phyloP scores from a whole-genome alignment of 2,888 invertebrate species.

The Hedya salicella region DNA sequence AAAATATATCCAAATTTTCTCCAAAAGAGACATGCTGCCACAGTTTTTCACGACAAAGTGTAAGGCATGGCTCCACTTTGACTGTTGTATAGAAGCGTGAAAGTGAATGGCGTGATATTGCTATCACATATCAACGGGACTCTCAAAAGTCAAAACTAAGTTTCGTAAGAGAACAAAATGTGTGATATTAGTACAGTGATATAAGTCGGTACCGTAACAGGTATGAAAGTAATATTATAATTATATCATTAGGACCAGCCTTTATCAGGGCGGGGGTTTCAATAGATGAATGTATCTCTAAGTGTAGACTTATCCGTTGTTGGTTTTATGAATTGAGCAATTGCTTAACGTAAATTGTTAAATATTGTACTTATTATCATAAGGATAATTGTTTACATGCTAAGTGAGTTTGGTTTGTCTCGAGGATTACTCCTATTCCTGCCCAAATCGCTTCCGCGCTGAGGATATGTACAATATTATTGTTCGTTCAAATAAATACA shows the following conservation, averaged over 20 bases:
- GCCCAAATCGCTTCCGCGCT: conserved; percentile 12
- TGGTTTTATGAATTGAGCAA: conserved; percentile 77
- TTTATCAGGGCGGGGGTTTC: neutral
- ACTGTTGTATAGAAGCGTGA: conserved; percentile 15
- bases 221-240: neutral
- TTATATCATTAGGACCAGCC: conserved; percentile 3
- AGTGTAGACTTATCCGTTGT: conserved; percentile 26
- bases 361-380: conserved; percentile 76
- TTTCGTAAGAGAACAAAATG: neutral
- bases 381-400: conserved; percentile 61
- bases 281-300: conserved; percentile 12
- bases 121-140: neutral
- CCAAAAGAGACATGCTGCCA: conserved; percentile 20
- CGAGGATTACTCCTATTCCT: neutral
- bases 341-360: conserved; percentile 74
- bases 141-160: neutral
- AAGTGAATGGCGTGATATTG: neutral
- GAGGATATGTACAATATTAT: conserved; percentile 38
- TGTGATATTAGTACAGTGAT: conserved; percentile 17
- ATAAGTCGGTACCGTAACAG: neutral
- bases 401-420: conserved; percentile 46
- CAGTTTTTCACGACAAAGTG: conserved; percentile 11
- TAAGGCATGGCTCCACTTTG: conserved; percentile 6
- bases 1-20: conserved; percentile 36
- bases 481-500: conserved; percentile 34